Conservation (phyloP, 2,888 invertebrate species). For the Ormyrus pomaceus region DNA sequence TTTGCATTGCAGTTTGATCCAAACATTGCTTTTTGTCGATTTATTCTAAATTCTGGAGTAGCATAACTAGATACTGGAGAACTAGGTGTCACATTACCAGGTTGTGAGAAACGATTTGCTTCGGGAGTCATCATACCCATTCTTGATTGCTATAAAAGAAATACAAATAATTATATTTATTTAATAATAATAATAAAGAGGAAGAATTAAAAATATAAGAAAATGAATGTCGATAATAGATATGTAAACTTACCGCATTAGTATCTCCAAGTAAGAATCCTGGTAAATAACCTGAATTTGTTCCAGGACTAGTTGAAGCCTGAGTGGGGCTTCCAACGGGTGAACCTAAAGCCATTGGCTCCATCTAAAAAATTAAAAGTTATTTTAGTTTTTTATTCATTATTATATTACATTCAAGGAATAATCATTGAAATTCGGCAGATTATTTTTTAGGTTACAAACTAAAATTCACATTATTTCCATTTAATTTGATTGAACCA, state of each 20-base stretch:
- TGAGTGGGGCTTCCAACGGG: conserved; percentile 82
- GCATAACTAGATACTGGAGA: conserved; percentile 67
- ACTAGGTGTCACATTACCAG: conserved; percentile 60
- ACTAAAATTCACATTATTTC: too few relatives aligned
- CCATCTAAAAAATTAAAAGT: conserved; percentile 78
- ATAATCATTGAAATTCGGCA: too few relatives aligned
- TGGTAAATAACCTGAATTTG: conserved; percentile 84
- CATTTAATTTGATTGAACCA: too few relatives aligned
- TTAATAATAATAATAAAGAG: conserved; percentile 4
- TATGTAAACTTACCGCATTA: conserved; percentile 74
- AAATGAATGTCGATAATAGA: conserved; percentile 1
- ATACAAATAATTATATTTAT: conserved; percentile 34
- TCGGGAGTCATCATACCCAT: conserved; percentile 63
- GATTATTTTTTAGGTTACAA: too few relatives aligned
- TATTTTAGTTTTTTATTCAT: not conserved
- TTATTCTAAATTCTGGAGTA: conserved; percentile 70
- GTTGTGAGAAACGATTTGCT: conserved; percentile 60
- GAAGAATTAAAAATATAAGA: conserved; percentile 8
- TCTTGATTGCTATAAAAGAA: conserved; percentile 66
- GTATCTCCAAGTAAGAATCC: conserved; percentile 87
- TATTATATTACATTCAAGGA: too few relatives aligned
- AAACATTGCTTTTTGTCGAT: conserved; percentile 72
- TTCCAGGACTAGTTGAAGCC: conserved; percentile 80
- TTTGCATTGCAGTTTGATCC: conserved; percentile 65
- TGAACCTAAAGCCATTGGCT: conserved; percentile 88